These are phyloP conservation scores for Drosophila picticornis DNA, from an alignment of 2,888 invertebrate genomes.

Conservation along the genomic window DNA sequence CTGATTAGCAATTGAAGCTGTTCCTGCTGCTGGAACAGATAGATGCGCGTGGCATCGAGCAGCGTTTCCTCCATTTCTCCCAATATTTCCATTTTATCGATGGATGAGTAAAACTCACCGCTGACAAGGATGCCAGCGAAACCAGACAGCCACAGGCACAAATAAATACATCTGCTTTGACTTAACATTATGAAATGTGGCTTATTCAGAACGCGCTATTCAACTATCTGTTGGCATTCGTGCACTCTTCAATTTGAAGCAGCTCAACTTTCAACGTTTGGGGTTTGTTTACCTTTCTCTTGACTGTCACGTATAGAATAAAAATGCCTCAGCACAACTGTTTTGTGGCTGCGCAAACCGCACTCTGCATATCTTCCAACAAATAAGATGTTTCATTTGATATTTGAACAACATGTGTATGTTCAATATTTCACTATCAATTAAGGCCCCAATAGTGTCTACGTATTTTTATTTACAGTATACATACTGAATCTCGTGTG, in stretches of 20 bases:
- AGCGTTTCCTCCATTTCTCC: constrained; percentile 57
- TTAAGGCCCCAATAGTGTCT: too few relatives aligned
- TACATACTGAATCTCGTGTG: too few relatives aligned
- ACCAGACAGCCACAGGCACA: constrained; percentile 7
- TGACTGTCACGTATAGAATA: constrained; percentile 57
- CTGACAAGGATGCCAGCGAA: neutral
- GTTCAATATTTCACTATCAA: too few relatives aligned
- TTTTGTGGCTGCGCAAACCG: constrained; percentile 34
- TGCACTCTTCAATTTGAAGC: constrained; percentile 3
- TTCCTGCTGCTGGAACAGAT: constrained; percentile 46
- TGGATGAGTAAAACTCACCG: constrained; percentile 75
- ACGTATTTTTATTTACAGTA: too few relatives aligned
- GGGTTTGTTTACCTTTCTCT: too few relatives aligned
- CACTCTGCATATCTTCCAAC: neutral
- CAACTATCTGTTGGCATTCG: too few relatives aligned
- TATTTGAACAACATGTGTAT: constrained; percentile 14
- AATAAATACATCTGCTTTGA: neutral
- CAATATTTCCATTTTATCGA: constrained; percentile 61
- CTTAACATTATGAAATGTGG: constrained; percentile 55
- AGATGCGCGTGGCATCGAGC: constrained; percentile 50
- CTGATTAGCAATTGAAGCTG: constrained; percentile 53
- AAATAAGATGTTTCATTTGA: neutral
- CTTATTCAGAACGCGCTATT: too few relatives aligned
- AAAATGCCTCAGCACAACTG: constrained; percentile 2
- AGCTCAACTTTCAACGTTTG: neutral